Evolutionary conservation across 1,140 invertebrate genomes (phyloP), one percentile per base, ranked within the genome.

Genomic region (Pseudomyrmex sp.): DNA sequence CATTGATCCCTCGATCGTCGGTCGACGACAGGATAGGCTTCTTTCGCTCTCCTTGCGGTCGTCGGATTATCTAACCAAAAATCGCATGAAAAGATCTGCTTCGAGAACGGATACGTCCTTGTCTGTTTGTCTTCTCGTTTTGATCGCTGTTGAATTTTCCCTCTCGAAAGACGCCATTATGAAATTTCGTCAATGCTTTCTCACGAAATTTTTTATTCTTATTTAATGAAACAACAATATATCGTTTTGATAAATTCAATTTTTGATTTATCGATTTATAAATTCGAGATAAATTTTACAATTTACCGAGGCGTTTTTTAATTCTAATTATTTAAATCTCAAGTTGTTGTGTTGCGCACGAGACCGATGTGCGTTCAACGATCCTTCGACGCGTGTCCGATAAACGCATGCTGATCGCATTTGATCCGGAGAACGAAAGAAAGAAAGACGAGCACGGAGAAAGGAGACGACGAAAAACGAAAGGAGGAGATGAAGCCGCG

Each of bases 81-180:
- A 68, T 48, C 62, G 23, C 48, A n/a, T 23, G 65, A 69, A 77
- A 59, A 66, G 66, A 80, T 72, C 76, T 35, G 66, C 70, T 70
- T 70, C 23, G 66, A 70, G 54, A 70, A 69, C 65, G 44, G 76
- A 80, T 80, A 80, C 66, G 44, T 72, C 54, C 76, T 80, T 18
- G 66, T 70, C 76, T 80, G 66, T 70, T 80, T 80, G 68, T 70
- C 76, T 72, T 59, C 35, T 69, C 63, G 35, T 77, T 77, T 63
- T 20, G 50, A 8, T 13, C 12, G 44, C 56, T 58, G 56, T 44
- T 44, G 54, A 44, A 54, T 61, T 54, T 66, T 54, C 13, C 15
- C 13, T 52, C 65, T 66, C 4, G 2, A 23, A 18, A n/a, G 18
- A n/a, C 18, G 35, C 26, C 35, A 77, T 68, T 68, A 26, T 26